Conservation (phyloP, 2,113 vertebrate species). For the Promerops cafer region DNA sequence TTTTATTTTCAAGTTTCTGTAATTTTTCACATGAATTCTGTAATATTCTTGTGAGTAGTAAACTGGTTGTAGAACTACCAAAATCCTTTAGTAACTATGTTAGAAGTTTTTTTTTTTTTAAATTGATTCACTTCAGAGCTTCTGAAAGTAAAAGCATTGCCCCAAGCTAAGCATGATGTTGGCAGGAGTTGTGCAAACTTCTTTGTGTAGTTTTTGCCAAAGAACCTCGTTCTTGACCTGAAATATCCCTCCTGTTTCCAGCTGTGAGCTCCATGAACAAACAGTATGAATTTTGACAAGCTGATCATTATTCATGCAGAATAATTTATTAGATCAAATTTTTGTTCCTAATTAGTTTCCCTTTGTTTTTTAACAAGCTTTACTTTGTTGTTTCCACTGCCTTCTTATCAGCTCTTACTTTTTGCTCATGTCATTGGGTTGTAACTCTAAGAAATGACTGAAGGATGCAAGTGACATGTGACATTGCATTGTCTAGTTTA, state of each 20-base stretch:
- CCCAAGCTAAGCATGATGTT: not conserved
- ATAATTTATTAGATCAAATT: conserved; percentile 33
- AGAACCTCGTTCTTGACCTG: conserved; percentile 35
- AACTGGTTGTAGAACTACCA: not conserved
- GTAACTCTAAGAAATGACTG: not conserved
- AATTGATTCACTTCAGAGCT: not conserved
- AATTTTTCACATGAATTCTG: not conserved
- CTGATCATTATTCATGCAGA: conserved; percentile 26
- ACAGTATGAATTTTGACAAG: conserved; percentile 30
- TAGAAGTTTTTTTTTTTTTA: not conserved
- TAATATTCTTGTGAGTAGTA: not conserved
- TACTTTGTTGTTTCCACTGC: not conserved
- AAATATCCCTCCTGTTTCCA: conserved; percentile 49
- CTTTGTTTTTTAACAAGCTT: not conserved
- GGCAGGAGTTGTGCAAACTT: conserved; percentile 7
- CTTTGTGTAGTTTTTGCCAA: conserved; percentile 37
- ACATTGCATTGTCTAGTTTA: not conserved
- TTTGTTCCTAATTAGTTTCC: conserved; percentile 1
- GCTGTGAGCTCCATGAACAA: conserved; percentile 24
- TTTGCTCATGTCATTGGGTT: not conserved
- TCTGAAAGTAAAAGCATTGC: conserved; percentile 2
- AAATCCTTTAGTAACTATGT: not conserved
- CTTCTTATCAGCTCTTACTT: not conserved
- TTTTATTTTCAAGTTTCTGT: not conserved
- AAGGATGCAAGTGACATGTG: not conserved